Base-by-base conservation (phyloP, 2,797 vertebrate genomes). In the Oreortyx pictus region DNA sequence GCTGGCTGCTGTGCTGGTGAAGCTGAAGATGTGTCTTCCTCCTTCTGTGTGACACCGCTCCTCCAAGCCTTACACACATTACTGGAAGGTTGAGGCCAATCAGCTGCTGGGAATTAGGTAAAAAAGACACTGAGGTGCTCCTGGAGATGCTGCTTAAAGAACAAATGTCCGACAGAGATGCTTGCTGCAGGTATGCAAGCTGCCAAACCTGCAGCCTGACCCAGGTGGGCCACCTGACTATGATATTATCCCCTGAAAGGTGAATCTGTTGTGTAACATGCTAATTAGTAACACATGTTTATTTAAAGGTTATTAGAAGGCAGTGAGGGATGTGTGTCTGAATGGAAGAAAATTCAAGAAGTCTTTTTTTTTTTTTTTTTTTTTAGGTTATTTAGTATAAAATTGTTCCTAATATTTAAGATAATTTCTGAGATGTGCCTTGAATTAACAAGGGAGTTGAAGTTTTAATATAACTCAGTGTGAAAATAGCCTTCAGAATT, bases 241-340 rank as follows among this genome's bases (percentile, higher is more conserved):
- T 82, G 64, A 52, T 29, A 78, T 59, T 82, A 65, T 11, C 94
- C 94, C 29, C 2, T 92, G 65, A 89, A 65, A 82, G 89, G 31
- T 76, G 50, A 46, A 50, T 27, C 60, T 52, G 54, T 70, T 87
- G 44, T 85, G 92, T 80, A 16, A 64, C 33, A 47, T 89, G 78
- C 44, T 81, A 70, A 81, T 75, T 77, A 56, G 17, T 15, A 72
- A 73, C 49, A 31, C 8, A 3, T 72, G 73, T 85, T 92, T 75
- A 70, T 83, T 87, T 89, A 87, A 96, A 95, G 84, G 86, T 95
- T 54, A 62, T 46, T 31, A 33, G 56, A 66, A 92, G 75, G 73
- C 88, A 56, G 25, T 8, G 79, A 82, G 90, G 77, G 82, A 56
- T 60, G 62, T 31, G 14, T 64, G 35, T 16, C 67, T 54, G 52